These are phyloP conservation scores for Pseudomyrmex gracilis DNA, from an alignment of 1,140 invertebrate species.

Conservation along the genomic window DNA sequence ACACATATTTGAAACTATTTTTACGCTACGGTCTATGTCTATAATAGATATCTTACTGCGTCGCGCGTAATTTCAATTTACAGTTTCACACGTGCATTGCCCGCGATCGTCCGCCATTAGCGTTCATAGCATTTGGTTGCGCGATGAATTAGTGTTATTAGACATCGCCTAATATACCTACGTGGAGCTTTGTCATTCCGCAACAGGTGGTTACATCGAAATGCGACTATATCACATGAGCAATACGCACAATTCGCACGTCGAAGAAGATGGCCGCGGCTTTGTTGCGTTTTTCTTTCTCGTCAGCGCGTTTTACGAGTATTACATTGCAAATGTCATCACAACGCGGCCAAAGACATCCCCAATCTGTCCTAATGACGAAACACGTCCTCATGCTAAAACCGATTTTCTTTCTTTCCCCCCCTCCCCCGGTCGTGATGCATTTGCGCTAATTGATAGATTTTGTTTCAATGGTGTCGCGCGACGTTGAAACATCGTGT, in stretches of 20 bases:
- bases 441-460: not conserved
- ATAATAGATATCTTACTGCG: not conserved
- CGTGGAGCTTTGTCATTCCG: slow-evolving; percentile 71
- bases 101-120: slow-evolving; percentile 53
- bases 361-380: not conserved
- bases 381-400: not conserved
- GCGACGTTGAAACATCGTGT: not conserved
- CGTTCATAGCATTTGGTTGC: slow-evolving; percentile 63
- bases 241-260: slow-evolving; percentile 57
- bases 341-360: too few species aligned
- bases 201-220: slow-evolving; percentile 76
- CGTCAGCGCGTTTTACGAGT: not conserved
- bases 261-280: slow-evolving; percentile 59
- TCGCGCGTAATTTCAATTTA: slow-evolving; percentile 7
- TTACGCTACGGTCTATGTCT: too few species aligned
- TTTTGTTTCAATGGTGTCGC: not conserved
- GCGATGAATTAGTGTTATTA: slow-evolving; percentile 74
- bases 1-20: too few species aligned
- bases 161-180: slow-evolving; percentile 72
- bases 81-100: slow-evolving; percentile 39
- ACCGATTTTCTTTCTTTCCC: not conserved
- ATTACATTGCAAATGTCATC: too few species aligned
- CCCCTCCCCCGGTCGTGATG: not conserved
- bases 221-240: slow-evolving; percentile 41
- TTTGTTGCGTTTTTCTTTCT: not conserved